phyloP scores from a whole-genome alignment of 2,888 invertebrate species.

The Epistrophella euchroma region DNA sequence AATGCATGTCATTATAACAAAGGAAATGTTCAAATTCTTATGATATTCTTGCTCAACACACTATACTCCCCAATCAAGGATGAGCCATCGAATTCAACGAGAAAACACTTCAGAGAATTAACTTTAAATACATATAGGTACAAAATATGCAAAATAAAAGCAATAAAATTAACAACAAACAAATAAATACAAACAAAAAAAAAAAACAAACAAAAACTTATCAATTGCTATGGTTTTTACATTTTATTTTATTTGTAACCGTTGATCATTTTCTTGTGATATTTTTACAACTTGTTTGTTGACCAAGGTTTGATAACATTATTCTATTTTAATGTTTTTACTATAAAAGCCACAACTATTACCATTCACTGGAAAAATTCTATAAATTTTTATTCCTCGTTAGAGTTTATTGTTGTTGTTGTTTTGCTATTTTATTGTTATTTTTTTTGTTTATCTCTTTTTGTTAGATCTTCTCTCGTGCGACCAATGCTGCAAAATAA shows the following conservation, averaged over 20 bases:
- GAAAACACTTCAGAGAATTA: conserved; percentile 18
- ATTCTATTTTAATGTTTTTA: conserved; percentile 28
- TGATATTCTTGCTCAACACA: conserved; percentile 9
- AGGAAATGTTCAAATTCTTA: background rate
- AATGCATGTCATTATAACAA: background rate
- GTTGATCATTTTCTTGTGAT: conserved; percentile 22
- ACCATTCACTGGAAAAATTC: conserved; percentile 9
- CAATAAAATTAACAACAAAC: conserved; percentile 19
- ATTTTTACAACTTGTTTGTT: conserved; percentile 41
- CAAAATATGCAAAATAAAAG: conserved; percentile 44
- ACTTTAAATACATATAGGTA: conserved; percentile 23
- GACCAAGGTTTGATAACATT: conserved; percentile 17
- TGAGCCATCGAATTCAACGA: conserved; percentile 11
- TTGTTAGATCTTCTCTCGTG: conserved; percentile 44
- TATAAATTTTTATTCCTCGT: conserved; percentile 14
- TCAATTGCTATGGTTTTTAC: conserved; percentile 37
- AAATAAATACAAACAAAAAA: conserved; percentile 3
- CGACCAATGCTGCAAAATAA: conserved; percentile 54
- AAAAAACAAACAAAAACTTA: conserved; percentile 12
- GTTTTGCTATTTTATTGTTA: conserved; percentile 20
- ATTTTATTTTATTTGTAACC: conserved; percentile 24
- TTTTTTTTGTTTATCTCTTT: conserved; percentile 2
- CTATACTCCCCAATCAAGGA: conserved; percentile 23
- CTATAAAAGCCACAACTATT: conserved; percentile 13
- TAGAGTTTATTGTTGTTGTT: background rate